phyloP scores from a whole-genome alignment of 2,797 vertebrate species.

The Tokudaia tokunoshimensis region DNA sequence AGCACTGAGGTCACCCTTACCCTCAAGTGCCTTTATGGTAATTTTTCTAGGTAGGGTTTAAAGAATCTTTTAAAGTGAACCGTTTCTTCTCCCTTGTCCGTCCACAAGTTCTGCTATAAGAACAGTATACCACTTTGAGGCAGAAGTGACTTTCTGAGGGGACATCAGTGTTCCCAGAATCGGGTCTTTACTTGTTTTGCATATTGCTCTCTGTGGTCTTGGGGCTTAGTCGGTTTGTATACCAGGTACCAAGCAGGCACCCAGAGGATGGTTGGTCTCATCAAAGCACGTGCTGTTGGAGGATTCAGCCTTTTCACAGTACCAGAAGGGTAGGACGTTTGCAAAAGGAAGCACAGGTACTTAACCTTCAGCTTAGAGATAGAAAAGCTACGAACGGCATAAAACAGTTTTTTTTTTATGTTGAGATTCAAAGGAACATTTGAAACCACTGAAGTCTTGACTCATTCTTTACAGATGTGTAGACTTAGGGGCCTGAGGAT shows the following conservation, averaged over 20 bases:
- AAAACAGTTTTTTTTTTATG: background rate
- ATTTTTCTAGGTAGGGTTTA: background rate
- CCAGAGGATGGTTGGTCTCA: background rate
- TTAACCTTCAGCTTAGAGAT: constrained; percentile 20
- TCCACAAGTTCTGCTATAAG: background rate
- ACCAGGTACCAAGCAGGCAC: background rate
- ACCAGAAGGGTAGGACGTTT: background rate
- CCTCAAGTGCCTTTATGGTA: background rate
- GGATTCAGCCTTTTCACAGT: background rate
- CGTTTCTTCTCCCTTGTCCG: background rate
- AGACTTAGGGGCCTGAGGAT: background rate
- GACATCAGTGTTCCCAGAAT: constrained; percentile 12
- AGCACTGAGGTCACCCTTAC: too few species aligned
- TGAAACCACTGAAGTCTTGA: constrained; percentile 44
- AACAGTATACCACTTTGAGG: background rate
- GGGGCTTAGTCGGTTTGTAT: background rate
- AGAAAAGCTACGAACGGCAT: background rate
- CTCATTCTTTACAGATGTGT: background rate
- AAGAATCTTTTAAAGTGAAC: background rate
- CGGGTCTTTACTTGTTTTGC: background rate
- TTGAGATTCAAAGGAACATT: constrained; percentile 9
- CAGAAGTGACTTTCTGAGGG: constrained; percentile 1
- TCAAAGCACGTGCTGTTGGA: background rate
- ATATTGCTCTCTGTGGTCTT: background rate
- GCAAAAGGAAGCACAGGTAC: background rate